Evolutionary conservation across 2,888 invertebrate genomes (phyloP).

Genomic region (Patella depressa): DNA sequence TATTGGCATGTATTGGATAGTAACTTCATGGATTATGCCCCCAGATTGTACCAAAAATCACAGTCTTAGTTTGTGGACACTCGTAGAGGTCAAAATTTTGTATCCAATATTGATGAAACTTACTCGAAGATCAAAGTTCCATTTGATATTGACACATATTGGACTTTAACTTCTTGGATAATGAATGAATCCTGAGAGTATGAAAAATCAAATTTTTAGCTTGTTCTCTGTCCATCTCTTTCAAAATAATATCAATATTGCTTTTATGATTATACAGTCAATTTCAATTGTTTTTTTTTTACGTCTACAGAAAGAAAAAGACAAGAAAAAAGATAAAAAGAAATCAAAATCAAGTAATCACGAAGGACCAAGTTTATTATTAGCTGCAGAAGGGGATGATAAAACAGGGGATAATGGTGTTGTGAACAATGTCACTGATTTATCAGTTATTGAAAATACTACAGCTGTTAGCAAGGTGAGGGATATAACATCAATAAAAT

Average conservation of each 20-base stretch:
- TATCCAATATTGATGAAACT: too few relatives aligned
- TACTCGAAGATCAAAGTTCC: too few relatives aligned
- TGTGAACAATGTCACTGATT: constrained; percentile 26
- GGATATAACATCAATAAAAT: neutral
- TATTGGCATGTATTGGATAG: too few relatives aligned
- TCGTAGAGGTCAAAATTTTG: too few relatives aligned
- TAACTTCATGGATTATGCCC: too few relatives aligned
- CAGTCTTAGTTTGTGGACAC: too few relatives aligned
- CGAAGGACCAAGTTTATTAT: constrained; percentile 46
- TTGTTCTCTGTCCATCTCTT: too few relatives aligned
- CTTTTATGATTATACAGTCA: neutral
- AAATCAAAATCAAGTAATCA: constrained; percentile 34
- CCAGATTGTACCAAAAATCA: too few relatives aligned
- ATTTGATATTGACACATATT: too few relatives aligned
- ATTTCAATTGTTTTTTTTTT: neutral
- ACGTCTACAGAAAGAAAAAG: constrained; percentile 50
- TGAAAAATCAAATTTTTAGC: too few relatives aligned
- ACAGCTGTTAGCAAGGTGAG: neutral
- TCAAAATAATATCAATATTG: neutral
- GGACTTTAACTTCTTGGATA: too few relatives aligned
- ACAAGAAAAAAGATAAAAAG: constrained; percentile 44
- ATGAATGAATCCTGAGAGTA: too few relatives aligned
- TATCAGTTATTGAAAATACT: neutral
- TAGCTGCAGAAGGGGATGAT: constrained; percentile 29
- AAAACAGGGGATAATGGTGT: constrained; percentile 26